phyloP scores from a whole-genome alignment of 2,888 invertebrate species.

The Chaetoderma sp. region DNA sequence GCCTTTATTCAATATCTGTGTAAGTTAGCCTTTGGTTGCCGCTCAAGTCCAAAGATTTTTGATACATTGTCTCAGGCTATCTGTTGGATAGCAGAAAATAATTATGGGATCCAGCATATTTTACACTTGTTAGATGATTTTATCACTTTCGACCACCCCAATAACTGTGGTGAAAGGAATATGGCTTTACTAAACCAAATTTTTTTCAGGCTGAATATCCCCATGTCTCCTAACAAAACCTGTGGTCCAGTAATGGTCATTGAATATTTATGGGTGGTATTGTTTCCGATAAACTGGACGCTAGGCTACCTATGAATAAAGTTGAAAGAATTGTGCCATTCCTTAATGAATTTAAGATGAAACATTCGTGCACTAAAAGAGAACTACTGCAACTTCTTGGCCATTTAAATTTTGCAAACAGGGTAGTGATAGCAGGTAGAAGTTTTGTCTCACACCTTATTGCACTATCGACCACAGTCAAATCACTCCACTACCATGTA shows the following conservation, averaged over 20 bases:
- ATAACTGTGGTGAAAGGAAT: background rate
- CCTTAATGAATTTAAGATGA: background rate
- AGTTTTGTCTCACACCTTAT: constrained; percentile 32
- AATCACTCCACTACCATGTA: constrained; percentile 15
- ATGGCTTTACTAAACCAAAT: constrained; percentile 9
- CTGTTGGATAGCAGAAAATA: constrained; percentile 17
- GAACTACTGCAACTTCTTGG: constrained; percentile 25
- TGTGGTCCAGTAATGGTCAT: constrained; percentile 21
- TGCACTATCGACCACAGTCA: constrained; percentile 14
- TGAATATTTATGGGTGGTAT: constrained; percentile 29
- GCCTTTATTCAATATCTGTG: no score
- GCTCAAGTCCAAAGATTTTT: constrained; percentile 17
- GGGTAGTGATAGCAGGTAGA: constrained; percentile 29
- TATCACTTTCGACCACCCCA: constrained; percentile 18
- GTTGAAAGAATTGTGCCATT: constrained; percentile 13
- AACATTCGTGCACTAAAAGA: constrained; percentile 26
- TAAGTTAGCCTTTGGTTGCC: constrained; percentile 20
- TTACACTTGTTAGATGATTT: constrained; percentile 25
- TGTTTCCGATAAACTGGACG: constrained; percentile 28
- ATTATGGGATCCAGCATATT: constrained; percentile 5
- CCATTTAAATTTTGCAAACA: constrained; percentile 25
- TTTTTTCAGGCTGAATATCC: constrained; percentile 20
- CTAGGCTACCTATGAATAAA: constrained; percentile 27
- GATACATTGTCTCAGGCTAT: constrained; percentile 14
- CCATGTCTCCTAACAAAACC: constrained; percentile 27